Evolutionary conservation across 2,888 invertebrate genomes (phyloP), one percentile per base, ranked within the genome.

Genomic region (Mellilla xanthometata): DNA sequence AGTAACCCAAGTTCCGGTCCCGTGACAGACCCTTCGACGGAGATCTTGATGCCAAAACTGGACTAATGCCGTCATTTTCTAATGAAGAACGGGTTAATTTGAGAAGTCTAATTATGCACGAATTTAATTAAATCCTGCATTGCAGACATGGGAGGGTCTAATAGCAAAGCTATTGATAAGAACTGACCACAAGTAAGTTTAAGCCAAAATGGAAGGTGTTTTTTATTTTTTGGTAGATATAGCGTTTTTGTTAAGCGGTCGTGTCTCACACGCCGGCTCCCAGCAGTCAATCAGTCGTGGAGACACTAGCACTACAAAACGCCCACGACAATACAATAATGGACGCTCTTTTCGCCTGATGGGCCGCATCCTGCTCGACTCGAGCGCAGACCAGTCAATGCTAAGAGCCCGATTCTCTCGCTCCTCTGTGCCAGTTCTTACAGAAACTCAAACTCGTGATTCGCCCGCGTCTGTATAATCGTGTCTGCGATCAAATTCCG

Each of bases 281-380:
- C 71, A 60, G 65, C 65, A 58, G 66, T 57, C 76, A 77, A 78
- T 79, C n/a, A n/a, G n/a, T 72, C 74, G 66, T 77, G 68, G 76
- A 83, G 82, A 82, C 73, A 76, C 77, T 70, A 73, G 76, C 72
- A 76, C 75, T 79, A 81, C 83, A 76, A 81, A 79, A 83, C 81
- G 75, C 84, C 81, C 81, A 79, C 86, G 82, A 86, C 88, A 89
- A 88, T 87, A 84, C 84, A 81, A 83, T 87, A 85, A 88, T 86
- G 83, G 81, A 62, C 79, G 84, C 77, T 81, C 80, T 77, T 81
- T 81, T 74, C 72, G 79, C 77, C 79, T 87, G 88, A 89, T 87
- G 79, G 86, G 57, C 54, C 68, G 71, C 83, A 87, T 88, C 88
- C 89, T 88, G 88, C 72, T 57, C 70, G 69, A 57, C 58, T 68